phyloP scores from a whole-genome alignment of 2,888 invertebrate genomes.

The Ornithoptera alexandrae region DNA sequence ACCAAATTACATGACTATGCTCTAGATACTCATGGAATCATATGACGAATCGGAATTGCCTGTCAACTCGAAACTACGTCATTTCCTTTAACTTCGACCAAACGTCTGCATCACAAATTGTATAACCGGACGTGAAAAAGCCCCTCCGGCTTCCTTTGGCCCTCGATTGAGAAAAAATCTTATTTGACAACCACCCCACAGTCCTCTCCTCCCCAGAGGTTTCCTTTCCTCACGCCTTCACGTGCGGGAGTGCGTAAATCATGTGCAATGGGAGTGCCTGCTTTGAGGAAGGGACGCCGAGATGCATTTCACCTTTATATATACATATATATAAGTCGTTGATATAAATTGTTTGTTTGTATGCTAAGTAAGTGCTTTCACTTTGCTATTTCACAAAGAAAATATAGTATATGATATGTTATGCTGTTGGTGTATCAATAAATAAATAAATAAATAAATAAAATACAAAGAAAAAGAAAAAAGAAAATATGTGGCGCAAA shows the following conservation, averaged over 20 bases:
- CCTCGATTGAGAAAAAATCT: slow-evolving; percentile 75
- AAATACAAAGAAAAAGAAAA: no score
- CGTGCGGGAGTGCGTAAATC: slow-evolving; percentile 46
- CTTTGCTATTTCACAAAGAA: no score
- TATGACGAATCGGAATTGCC: slow-evolving; percentile 12
- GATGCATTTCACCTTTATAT: slow-evolving; percentile 26
- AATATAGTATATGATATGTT: no score
- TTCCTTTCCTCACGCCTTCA: slow-evolving; percentile 44
- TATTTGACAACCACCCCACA: slow-evolving; percentile 69
- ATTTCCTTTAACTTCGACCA: slow-evolving; percentile 25
- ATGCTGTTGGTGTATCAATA: no score
- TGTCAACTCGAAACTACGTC: slow-evolving; percentile 19
- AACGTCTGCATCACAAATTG: slow-evolving; percentile 55
- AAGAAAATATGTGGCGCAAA: no score
- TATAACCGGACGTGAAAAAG: slow-evolving; percentile 56
- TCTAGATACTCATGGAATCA: neutral
- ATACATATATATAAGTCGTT: no score
- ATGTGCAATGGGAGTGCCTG: slow-evolving; percentile 43
- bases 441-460: no score
- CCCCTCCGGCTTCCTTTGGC: slow-evolving; percentile 37
- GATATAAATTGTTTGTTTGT: no score
- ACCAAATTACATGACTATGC: neutral
- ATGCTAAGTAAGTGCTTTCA: no score
- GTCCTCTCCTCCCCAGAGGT: slow-evolving; percentile 62
- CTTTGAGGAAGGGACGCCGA: neutral